Evolutionary conservation across 2,888 invertebrate species (phyloP).

Genomic region (Aphodius sticticus): DNA sequence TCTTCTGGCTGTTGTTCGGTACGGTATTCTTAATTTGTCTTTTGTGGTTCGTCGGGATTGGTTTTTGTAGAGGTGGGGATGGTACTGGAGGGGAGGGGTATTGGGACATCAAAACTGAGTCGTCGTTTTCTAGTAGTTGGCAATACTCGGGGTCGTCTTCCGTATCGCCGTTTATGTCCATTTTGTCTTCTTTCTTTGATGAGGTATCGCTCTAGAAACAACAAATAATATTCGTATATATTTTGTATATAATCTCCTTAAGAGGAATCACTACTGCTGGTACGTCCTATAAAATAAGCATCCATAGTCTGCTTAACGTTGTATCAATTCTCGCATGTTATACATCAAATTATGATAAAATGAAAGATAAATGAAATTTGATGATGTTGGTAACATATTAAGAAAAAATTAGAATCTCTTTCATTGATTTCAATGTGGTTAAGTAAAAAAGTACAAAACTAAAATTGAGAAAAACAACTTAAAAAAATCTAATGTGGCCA

Average conservation of each 20-base stretch:
- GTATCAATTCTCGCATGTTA: too few species aligned
- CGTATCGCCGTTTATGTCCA: constrained; percentile 49
- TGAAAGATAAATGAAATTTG: background rate
- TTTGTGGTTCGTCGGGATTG: constrained; percentile 34
- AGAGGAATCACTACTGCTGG: too few species aligned
- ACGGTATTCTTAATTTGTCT: constrained; percentile 36
- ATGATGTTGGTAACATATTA: background rate
- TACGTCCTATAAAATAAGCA: too few species aligned
- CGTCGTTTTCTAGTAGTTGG: constrained; percentile 53
- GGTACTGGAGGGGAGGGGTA: constrained; percentile 39
- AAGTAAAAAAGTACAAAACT: too few species aligned
- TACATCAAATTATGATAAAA: too few species aligned
- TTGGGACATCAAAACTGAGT: constrained; percentile 38
- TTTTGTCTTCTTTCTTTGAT: constrained; percentile 55
- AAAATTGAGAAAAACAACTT: too few species aligned
- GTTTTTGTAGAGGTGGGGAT: constrained; percentile 31
- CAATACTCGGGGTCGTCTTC: constrained; percentile 54
- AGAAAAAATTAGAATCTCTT: background rate
- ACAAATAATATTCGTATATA: constrained; percentile 31
- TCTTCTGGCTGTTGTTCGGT: constrained; percentile 34
- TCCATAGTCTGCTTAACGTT: too few species aligned
- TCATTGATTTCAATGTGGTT: background rate
- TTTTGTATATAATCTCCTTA: too few species aligned
- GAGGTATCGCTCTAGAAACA: constrained; percentile 55
- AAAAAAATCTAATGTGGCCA: too few species aligned